phyloP scores from a whole-genome alignment of 2,797 vertebrate genomes.

The Phoxinus dragarum region DNA sequence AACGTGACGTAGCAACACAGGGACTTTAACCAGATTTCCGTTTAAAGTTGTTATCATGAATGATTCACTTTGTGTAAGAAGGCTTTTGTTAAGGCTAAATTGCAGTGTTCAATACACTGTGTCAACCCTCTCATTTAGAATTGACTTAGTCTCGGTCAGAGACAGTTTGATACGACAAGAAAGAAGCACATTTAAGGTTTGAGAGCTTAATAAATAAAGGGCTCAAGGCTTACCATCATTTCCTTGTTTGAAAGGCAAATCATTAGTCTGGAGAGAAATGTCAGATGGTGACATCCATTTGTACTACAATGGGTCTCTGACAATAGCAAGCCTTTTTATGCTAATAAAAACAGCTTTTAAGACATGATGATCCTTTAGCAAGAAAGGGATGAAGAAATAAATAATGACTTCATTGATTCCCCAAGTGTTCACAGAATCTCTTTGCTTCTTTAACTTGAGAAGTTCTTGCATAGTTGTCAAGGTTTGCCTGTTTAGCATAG shows the following conservation, averaged over 20 bases:
- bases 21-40: constrained; percentile 14
- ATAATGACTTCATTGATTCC: constrained; percentile 21
- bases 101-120: constrained; percentile 10
- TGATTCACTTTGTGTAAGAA: neutral
- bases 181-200: constrained; percentile 28
- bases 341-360: constrained; percentile 31
- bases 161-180: constrained; percentile 38
- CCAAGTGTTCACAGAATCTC: neutral
- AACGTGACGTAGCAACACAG: neutral
- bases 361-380: constrained; percentile 4
- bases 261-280: constrained; percentile 31
- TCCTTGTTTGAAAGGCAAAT: constrained; percentile 43
- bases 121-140: constrained; percentile 41
- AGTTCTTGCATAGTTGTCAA: neutral
- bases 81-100: constrained; percentile 46
- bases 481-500: neutral
- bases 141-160: constrained; percentile 26
- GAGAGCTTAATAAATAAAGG: constrained; percentile 40
- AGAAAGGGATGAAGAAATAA: constrained; percentile 10
- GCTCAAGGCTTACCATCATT: constrained; percentile 16
- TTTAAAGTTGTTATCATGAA: constrained; percentile 19
- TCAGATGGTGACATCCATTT: constrained; percentile 35
- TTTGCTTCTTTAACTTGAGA: neutral
- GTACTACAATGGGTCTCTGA: constrained; percentile 14
- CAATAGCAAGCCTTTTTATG: constrained; percentile 10